Percentiles rank a stretch among this genome's conserved stretches.
Conservation (phyloP, 2,888 invertebrate species). For the Tribolium freemani region DNA sequence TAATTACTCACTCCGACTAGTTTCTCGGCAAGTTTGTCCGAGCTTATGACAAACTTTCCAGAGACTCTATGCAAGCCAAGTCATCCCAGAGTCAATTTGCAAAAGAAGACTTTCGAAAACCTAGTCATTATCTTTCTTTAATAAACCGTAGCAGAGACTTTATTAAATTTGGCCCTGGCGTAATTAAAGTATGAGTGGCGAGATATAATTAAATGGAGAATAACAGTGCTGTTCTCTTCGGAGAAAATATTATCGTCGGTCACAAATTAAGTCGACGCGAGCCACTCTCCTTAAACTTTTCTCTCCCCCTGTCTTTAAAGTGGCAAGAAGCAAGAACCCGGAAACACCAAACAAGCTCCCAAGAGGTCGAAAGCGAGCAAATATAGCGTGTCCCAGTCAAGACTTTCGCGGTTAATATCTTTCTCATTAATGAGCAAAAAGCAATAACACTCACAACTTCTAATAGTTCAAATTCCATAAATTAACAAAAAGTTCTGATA, state of each 20-base stretch:
- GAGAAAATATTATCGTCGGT: constrained; percentile 29
- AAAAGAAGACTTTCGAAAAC: not conserved
- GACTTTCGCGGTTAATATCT: no score
- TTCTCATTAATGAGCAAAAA: no score
- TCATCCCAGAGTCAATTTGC: not conserved
- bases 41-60: not conserved
- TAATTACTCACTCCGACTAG: constrained; percentile 18
- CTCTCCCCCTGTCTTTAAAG: constrained; percentile 13
- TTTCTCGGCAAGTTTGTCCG: constrained; percentile 6
- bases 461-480: no score
- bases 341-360: constrained; percentile 17
- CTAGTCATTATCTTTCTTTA: constrained; percentile 16
- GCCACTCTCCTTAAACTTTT: constrained; percentile 13
- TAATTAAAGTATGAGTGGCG: constrained; percentile 41
- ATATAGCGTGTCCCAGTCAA: not conserved
- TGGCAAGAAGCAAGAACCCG: constrained; percentile 8
- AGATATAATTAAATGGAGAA: constrained; percentile 40
- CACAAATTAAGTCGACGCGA: constrained; percentile 28
- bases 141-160: constrained; percentile 34
- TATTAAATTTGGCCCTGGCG: constrained; percentile 33
- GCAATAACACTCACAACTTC: no score
- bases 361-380: constrained; percentile 20
- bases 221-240: constrained; percentile 35
- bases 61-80: not conserved
- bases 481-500: no score